A percentile compares a stretch with the other conserved stretches of the same genome.
Conservation (phyloP, 2,888 invertebrate genomes). For the Brachyopa scutellaris region DNA sequence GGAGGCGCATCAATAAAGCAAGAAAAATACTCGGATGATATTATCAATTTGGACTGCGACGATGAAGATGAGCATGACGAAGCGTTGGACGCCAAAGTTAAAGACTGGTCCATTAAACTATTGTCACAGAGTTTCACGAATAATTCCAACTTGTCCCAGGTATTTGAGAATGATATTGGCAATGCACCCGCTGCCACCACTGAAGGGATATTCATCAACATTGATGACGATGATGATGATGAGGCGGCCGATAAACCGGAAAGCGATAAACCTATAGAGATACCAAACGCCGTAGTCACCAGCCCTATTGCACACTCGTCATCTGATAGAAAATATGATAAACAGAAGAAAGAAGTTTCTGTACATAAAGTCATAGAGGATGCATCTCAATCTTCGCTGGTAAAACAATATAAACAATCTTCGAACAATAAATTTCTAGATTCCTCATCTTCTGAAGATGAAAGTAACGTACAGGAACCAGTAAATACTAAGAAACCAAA, state of each 20-base stretch:
- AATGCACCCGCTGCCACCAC: constrained; percentile 38
- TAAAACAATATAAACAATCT: background rate
- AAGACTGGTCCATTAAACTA: constrained; percentile 76
- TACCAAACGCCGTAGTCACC: background rate
- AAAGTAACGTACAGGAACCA: background rate
- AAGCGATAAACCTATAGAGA: background rate
- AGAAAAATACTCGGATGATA: constrained; percentile 3
- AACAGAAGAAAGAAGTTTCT: no score
- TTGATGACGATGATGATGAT: constrained; percentile 43
- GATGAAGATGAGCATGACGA: constrained; percentile 76
- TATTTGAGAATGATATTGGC: constrained; percentile 73
- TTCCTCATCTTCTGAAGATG: constrained; percentile 25
- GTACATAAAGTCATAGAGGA: background rate
- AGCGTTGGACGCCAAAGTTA: constrained; percentile 75
- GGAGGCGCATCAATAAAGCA: constrained; percentile 4
- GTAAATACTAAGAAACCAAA: background rate
- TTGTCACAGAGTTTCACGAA: constrained; percentile 75
- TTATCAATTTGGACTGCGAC: constrained; percentile 38
- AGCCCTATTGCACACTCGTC: background rate
- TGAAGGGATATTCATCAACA: constrained; percentile 28
- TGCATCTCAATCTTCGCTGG: background rate
- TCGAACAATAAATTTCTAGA: background rate
- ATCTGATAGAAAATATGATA: background rate
- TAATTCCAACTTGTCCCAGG: constrained; percentile 75
- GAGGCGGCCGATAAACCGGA: no score